Evolutionary conservation across 1,140 invertebrate species (phyloP).

Genomic region (Carposina sasakii): DNA sequence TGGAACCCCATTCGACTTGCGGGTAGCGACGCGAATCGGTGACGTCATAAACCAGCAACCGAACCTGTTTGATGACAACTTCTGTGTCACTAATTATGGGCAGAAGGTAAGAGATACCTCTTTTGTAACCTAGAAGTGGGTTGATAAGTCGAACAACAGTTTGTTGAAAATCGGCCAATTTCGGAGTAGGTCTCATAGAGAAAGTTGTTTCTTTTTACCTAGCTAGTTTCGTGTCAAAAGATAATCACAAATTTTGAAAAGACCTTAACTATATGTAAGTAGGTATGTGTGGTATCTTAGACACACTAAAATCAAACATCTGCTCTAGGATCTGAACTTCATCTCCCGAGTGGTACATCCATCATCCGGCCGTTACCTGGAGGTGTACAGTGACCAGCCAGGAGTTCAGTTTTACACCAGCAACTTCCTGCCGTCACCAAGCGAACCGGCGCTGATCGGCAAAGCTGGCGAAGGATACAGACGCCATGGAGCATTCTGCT

Average conservation of each 20-base stretch:
- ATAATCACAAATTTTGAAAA: too few relatives aligned
- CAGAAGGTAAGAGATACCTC: slow-evolving; percentile 37
- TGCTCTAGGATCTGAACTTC: slow-evolving; percentile 47
- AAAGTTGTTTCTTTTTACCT: too few relatives aligned
- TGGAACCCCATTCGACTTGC: slow-evolving; percentile 81
- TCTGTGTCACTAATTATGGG: slow-evolving; percentile 73
- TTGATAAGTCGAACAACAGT: too few relatives aligned
- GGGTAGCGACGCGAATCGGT: slow-evolving; percentile 72
- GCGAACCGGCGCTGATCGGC: slow-evolving; percentile 72
- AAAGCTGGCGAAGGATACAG: slow-evolving; percentile 80
- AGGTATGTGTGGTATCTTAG: too few relatives aligned
- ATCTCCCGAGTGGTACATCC: slow-evolving; percentile 77
- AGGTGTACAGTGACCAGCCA: slow-evolving; percentile 88
- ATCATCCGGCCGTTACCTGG: slow-evolving; percentile 79
- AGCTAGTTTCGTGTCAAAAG: too few relatives aligned
- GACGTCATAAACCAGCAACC: slow-evolving; percentile 52
- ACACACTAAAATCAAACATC: too few relatives aligned
- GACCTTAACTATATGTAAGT: too few relatives aligned
- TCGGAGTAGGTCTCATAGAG: too few relatives aligned
- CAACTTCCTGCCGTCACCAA: slow-evolving; percentile 80
- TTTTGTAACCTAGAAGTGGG: too few relatives aligned
- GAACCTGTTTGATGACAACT: slow-evolving; percentile 86
- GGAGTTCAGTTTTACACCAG: slow-evolving; percentile 93
- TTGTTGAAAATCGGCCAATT: too few relatives aligned
- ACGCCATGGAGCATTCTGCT: slow-evolving; percentile 87